Evolutionary conservation across 2,113 vertebrate species (phyloP), one percentile per base, ranked within the genome.

Genomic region (Eonycteris spelaea): DNA sequence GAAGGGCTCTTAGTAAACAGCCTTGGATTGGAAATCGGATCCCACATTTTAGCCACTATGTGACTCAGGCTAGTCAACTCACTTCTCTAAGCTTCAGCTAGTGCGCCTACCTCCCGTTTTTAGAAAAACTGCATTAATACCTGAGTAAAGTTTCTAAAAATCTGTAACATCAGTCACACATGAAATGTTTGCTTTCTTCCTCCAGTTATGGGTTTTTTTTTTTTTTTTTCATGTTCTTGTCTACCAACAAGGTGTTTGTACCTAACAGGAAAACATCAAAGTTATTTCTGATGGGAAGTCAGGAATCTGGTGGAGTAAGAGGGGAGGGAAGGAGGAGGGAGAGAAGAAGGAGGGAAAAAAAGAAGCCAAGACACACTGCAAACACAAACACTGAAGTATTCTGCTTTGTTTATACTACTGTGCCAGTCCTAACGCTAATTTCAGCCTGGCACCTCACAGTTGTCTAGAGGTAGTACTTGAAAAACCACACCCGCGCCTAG

Each of bases 401-500:
- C 33, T 96, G 83, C 97, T 98, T 95, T 98, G 95, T 97, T 82
- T 26, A 79, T 73, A 18, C 80, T 0, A 2, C 89, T 53, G 0
- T 21, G 70, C 92, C 73, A 38, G n/a, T 53, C 86, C 90, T 8
- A 30, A 92, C 82, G 97, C 90, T 90, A 95, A 92, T 97, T 98
- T 97, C 92, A 96, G 96, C 87, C 43, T 95, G 97, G 85, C 98
- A 97, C 91, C 96, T 92, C 57, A 22, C 21, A 88, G 61, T 93
- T 70, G 88, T 95, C 97, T 92, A 57, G 90, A 95, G 91, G 94
- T 48, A 79, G 90, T 59, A 85, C 95, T 96, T 95, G 61, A 43
- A n/a, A 74, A 94, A 90, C 97, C 86, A 92, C 95, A 96, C 98
- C 98, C 45, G 97, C 63, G 70, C 90, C 94, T 96, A 92, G 88